These are phyloP conservation scores for Etheostoma perlongum DNA, from an alignment of 2,797 vertebrate genomes.

Conservation along the genomic window DNA sequence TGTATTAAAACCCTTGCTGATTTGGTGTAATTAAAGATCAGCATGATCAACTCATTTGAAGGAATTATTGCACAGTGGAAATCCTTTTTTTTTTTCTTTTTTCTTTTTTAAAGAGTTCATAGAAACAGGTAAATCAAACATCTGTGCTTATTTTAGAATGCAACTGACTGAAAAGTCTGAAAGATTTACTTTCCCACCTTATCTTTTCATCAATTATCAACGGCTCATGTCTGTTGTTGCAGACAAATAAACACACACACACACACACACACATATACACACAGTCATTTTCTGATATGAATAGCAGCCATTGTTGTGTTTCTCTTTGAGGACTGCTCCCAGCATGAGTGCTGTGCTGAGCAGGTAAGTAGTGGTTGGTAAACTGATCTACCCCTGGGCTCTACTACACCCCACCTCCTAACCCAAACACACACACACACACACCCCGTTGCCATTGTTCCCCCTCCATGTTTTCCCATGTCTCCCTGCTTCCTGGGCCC, in stretches of 20 bases:
- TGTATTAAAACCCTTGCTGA: slow-evolving; percentile 31
- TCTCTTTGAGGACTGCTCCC: slow-evolving; percentile 68
- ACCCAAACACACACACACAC: slow-evolving; percentile 34
- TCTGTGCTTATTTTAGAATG: slow-evolving; percentile 40
- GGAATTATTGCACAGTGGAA: slow-evolving; percentile 12
- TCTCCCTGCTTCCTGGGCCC: slow-evolving; percentile 76
- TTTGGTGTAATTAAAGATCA: slow-evolving; percentile 55
- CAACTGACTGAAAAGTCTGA: slow-evolving; percentile 48
- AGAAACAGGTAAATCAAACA: slow-evolving; percentile 40
- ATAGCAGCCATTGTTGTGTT: slow-evolving; percentile 72
- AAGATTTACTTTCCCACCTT: slow-evolving; percentile 55
- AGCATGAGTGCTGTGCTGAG: slow-evolving; percentile 61
- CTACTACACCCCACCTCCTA: slow-evolving; percentile 37
- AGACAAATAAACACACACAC: background rate
- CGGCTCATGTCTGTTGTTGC: slow-evolving; percentile 21
- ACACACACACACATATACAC: slow-evolving; percentile 20
- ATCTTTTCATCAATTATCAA: slow-evolving; percentile 68
- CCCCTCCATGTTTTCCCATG: slow-evolving; percentile 67
- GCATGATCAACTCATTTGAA: slow-evolving; percentile 23
- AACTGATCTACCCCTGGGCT: slow-evolving; percentile 60
- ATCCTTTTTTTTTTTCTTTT: background rate
- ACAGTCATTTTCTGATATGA: slow-evolving; percentile 70
- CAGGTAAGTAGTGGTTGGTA: slow-evolving; percentile 76
- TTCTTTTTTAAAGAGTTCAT: slow-evolving; percentile 21
- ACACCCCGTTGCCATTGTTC: slow-evolving; percentile 58